phyloP scores from a whole-genome alignment of 2,113 vertebrate species.

The Capreolus pygargus region DNA sequence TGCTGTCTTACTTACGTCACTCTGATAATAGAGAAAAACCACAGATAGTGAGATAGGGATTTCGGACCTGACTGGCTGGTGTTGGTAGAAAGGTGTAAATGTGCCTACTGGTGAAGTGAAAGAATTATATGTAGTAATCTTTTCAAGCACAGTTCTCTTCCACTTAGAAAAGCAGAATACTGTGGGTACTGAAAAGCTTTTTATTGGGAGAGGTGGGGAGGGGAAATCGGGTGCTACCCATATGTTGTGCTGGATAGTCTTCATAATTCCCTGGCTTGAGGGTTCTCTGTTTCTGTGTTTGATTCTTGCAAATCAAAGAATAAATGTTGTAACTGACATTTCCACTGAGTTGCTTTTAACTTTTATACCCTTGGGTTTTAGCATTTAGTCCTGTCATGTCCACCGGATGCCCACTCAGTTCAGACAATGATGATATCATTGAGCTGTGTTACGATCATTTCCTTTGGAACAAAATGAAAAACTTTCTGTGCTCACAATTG shows the following conservation, averaged over 20 bases:
- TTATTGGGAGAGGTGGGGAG: not conserved
- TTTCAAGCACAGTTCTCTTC: not conserved
- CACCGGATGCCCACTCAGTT: constrained; percentile 64
- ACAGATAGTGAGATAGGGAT: not conserved
- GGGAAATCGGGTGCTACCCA: no score
- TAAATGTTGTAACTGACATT: not conserved
- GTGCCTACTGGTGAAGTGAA: not conserved
- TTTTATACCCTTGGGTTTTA: constrained; percentile 56
- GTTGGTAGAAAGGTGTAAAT: not conserved
- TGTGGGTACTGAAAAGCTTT: not conserved
- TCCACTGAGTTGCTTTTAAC: constrained; percentile 5
- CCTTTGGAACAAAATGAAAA: constrained; percentile 77
- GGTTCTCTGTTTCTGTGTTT: not conserved
- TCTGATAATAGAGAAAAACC: not conserved
- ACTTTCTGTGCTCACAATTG: constrained; percentile 81
- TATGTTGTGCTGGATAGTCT: not conserved
- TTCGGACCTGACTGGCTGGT: not conserved
- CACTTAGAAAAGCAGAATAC: not conserved
- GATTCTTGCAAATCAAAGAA: not conserved
- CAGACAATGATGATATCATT: constrained; percentile 38
- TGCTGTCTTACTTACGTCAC: not conserved
- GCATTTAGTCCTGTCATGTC: not conserved
- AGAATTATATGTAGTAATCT: not conserved
- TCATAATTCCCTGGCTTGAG: not conserved
- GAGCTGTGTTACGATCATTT: constrained; percentile 72